Base-by-base conservation (phyloP, 2,888 invertebrate species). In the Aphodius granarius region DNA sequence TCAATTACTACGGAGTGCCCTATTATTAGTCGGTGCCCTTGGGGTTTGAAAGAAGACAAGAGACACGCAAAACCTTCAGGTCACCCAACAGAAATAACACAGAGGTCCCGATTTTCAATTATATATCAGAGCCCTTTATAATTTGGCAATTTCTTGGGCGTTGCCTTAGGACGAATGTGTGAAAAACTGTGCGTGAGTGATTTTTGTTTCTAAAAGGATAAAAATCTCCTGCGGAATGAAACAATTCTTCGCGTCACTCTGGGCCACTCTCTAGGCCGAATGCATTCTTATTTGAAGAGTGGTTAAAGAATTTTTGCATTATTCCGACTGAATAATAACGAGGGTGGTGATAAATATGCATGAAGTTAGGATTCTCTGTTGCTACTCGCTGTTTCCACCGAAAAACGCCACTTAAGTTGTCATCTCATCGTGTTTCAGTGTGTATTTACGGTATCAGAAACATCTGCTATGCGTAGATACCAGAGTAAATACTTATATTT, bases 1-100 rank as follows among this genome's bases (percentile, higher is more conserved):
- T 78, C 78, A 78, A 78, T 78, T 78, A 75, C 18, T 6, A 17
- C n/a, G 68, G 19, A 22, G 71, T 22, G 73, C 75, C 75, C 75
- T 76, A 75, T 78, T 74, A 78, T 79, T 77, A 78, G 77, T 75
- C 80, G 79, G 81, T 79, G 77, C 80, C 75, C 66, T 62, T n/a
- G 75, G 79, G 75, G 20, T 43, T n/a, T n/a, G 63, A 65, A 66
- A 23, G 71, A 73, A 73, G 43, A 43, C 43, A 43, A 13, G 13
- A 43, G 43, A 13, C 43, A 43, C 43, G 43, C 43, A 1, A 43
- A 43, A 43, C 43, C n/a, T 74, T 75, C 20, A 77, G 71, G 19
- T 74, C 64, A 68, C 68, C 43, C 63, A 43, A 43, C 43, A 43
- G 1, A 43, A 43, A 43, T 43, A 43, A 43, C 43, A 43, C 43